These are phyloP conservation scores for Drosophila imparisetae DNA, from an alignment of 2,888 invertebrate genomes.

Conservation along the genomic window DNA sequence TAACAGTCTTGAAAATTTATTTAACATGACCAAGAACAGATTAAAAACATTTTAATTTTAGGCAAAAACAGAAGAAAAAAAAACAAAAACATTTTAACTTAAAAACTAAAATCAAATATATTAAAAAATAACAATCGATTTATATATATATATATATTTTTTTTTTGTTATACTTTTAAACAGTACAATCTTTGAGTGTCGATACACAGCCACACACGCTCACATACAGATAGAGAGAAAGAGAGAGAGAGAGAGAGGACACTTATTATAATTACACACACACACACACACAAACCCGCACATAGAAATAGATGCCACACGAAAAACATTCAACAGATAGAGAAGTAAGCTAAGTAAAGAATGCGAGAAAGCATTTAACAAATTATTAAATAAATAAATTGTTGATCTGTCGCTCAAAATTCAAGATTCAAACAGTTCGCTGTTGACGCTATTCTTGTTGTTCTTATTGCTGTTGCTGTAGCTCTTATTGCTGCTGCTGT, in stretches of 20 bases:
- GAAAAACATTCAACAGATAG: conserved; percentile 22
- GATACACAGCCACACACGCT: conserved; percentile 9
- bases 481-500: conserved; percentile 27
- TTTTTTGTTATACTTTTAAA: background rate
- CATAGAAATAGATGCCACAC: conserved; percentile 11
- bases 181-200: conserved; percentile 2
- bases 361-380: conserved; percentile 28
- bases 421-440: background rate
- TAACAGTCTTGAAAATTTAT: conserved; percentile 34
- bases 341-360: conserved; percentile 8
- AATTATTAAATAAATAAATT: conserved; percentile 30
- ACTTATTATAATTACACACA: conserved; percentile 23
- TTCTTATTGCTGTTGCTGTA: conserved; percentile 21
- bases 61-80: background rate
- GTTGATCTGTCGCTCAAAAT: conserved; percentile 33
- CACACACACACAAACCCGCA: conserved; percentile 8
- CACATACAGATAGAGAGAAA: background rate
- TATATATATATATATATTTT: background rate
- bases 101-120: conserved; percentile 26
- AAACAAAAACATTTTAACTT: conserved; percentile 10
- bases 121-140: conserved; percentile 2
- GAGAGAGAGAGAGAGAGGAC: conserved; percentile 5
- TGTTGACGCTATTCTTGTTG: conserved; percentile 11
- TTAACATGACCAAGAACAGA: conserved; percentile 22
- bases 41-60: conserved; percentile 19